Base-by-base conservation (phyloP, 2,797 vertebrate species). In the Rhincodon typus region DNA sequence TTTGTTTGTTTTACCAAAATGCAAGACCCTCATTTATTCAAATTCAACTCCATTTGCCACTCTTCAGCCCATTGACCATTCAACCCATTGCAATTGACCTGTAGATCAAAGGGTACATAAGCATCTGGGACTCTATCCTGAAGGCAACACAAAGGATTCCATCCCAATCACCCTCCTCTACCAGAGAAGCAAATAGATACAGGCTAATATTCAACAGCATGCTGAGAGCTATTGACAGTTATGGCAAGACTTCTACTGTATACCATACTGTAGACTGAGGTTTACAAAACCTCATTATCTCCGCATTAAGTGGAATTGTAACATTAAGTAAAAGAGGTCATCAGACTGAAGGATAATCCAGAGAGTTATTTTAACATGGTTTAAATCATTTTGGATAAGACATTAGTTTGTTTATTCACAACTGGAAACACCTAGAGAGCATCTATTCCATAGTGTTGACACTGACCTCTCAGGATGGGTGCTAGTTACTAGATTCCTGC, bases 381-480 rank as follows among this genome's bases (percentile, higher is more conserved):
- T 46, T 23, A 7, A 84, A 84, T 23, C 79, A 84, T 74, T 74
- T 74, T 74, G 42, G 38, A 84, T 25, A 12, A 84, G 1, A 46
- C 25, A 46, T 84, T 84, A 2, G 82, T 46, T 23, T 46, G 82
- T 23, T 42, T 82, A 23, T 82, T 84, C 19, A 84, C 42, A 90
- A 90, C 19, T 6, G 15, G 57, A 62, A 90, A n/a, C 15, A 84
- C 13, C 0, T 34, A 62, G 53, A 53, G 15, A 27, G 86, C 30
- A 27, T 4, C 57, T 34, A 19, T 34, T 66, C 4, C 25, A n/a
- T n/a, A 42, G 0, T 25, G 62, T n/a, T 79, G 77, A 0, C 25
- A 79, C 97, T 97, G 93, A 99, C 99, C 98, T 99, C 96, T 99
- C 99, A 0, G 99, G 99, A 96, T 99, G 99, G 70, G 98, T 98